Evolutionary conservation across 2,113 vertebrate genomes (phyloP).

Genomic region (Copsychus sechellarum): DNA sequence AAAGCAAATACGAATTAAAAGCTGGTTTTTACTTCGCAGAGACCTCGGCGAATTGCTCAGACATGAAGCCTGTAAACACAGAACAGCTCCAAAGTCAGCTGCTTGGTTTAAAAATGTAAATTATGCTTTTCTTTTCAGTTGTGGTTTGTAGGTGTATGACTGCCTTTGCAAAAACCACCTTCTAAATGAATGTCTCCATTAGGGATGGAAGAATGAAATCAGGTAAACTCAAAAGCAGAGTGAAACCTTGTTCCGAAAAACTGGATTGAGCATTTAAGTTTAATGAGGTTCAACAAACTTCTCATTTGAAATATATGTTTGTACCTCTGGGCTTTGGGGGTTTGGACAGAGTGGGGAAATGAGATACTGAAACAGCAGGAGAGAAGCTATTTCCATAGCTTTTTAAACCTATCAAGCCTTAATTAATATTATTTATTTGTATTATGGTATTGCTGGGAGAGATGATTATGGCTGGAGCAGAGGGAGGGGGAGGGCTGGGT

Average conservation of each 20-base stretch:
- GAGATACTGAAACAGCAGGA: slow-evolving; percentile 47
- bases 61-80: background rate
- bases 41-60: background rate
- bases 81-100: background rate
- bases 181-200: slow-evolving; percentile 2
- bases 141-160: background rate
- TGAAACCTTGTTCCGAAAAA: background rate
- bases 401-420: slow-evolving; percentile 35
- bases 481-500: background rate
- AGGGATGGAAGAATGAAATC: background rate
- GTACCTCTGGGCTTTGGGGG: slow-evolving; percentile 28
- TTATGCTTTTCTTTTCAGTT: background rate
- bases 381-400: slow-evolving; percentile 34
- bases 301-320: slow-evolving; percentile 53
- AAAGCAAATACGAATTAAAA: slow-evolving; percentile 37
- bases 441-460: background rate
- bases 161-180: slow-evolving; percentile 8
- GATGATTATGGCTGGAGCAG: background rate
- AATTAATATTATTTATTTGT: slow-evolving; percentile 67
- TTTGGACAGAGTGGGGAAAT: slow-evolving; percentile 43
- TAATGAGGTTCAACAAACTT: slow-evolving; percentile 67
- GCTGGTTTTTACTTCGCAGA: background rate
- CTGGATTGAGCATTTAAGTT: slow-evolving; percentile 34
- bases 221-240: slow-evolving; percentile 21
- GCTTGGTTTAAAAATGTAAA: background rate